Percentiles rank a stretch among this genome's conserved stretches.
Evolutionary conservation across 1,140 invertebrate genomes (phyloP).

Genomic region (Microplitis mediator): DNA sequence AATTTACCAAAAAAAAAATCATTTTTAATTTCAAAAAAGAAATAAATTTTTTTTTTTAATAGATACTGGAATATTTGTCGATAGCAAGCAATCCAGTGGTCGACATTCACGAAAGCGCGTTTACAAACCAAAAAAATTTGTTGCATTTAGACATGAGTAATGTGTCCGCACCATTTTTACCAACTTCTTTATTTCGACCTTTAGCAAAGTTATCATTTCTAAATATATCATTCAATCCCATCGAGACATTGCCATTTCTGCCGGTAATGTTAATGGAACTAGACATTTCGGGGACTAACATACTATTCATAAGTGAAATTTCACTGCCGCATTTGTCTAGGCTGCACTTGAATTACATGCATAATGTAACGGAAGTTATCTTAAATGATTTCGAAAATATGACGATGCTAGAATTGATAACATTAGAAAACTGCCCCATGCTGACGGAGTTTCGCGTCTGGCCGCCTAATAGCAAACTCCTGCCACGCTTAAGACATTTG

Average conservation of each 20-base stretch:
- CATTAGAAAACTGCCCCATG: constrained; percentile 41
- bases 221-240: constrained; percentile 53
- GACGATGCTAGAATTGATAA: constrained; percentile 46
- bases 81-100: constrained; percentile 53
- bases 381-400: constrained; percentile 56
- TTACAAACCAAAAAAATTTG: constrained; percentile 44
- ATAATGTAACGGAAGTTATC: constrained; percentile 42
- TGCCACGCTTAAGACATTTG: constrained; percentile 48
- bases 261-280: constrained; percentile 43
- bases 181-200: constrained; percentile 45
- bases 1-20: neutral
- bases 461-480: constrained; percentile 35
- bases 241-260: constrained; percentile 46
- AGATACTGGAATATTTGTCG: constrained; percentile 53
- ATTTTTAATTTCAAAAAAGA: neutral
- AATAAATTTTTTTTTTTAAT: constrained; percentile 27
- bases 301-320: constrained; percentile 40
- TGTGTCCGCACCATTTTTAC: constrained; percentile 45
- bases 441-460: constrained; percentile 40
- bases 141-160: constrained; percentile 50
- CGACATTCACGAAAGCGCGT: constrained; percentile 53
- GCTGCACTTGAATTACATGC: constrained; percentile 50
- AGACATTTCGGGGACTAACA: constrained; percentile 52
- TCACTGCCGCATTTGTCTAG: constrained; percentile 43
- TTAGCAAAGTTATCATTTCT: constrained; percentile 46